Evolutionary conservation across 1,140 invertebrate genomes (phyloP), one percentile per base, ranked within the genome.

Genomic region (Sitobion miscanthi): DNA sequence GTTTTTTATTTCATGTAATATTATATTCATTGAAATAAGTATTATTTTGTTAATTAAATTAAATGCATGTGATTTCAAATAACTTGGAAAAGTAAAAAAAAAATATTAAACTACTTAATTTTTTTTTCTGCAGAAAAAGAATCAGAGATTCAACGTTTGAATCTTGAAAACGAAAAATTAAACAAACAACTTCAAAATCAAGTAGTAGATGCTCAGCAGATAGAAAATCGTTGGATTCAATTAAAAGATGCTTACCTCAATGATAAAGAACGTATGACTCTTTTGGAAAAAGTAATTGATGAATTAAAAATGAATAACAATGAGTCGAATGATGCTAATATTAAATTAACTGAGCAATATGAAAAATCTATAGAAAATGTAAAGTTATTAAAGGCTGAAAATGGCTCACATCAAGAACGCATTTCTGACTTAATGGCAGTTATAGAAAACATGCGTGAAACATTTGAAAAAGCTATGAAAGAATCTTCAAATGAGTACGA

Each of bases 281-380:
- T 93, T 25, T 85, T 93, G 25, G 91, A 93, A 85, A 93, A 93
- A 30, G 69, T 86, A 3, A 57, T 93, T 45, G 77, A 93, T 54
- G 82, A 93, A 83, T 93, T 93, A 57, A 83, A 93, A 45, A 85
- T 85, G 0, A 93, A 83, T 38, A 93, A 93, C 30, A 25, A 83
- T 57, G 69, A 93, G 20, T 86, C 86, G 17, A 93, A 57, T 57
- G 42, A 83, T 86, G 17, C 45, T 4, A 86, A 86, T 86, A 2
- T 57, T 30, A 52, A 93, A 86, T 85, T 86, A 93, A 54, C n/a
- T 52, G 82, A 52, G 52, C 8, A 86, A 30, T 42, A 57, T 45
- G 35, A 93, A 86, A 86, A 42, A 5, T 42, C 23, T 2, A 45
- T 57, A 11, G n/a, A 45, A 86, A 38, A 86, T 45, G 17, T 93